Evolutionary conservation across 2,797 vertebrate species (phyloP), one percentile per base, ranked within the genome.

Genomic region (Garrulus glandarius): DNA sequence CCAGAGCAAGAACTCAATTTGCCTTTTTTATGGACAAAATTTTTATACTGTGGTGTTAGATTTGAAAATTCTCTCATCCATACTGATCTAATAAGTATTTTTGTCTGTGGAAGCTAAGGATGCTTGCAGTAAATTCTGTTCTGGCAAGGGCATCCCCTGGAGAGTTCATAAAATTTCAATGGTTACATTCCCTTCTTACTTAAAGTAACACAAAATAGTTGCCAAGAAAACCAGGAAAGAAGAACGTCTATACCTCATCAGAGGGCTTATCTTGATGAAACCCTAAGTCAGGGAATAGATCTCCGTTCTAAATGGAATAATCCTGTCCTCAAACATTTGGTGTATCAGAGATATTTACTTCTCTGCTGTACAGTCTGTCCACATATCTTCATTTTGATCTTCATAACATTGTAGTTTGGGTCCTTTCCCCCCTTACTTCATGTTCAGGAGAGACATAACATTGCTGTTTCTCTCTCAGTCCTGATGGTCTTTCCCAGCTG

Each of bases 21-120:
- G 24, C 27, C 20, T 55, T 75, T 93, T 94, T 81, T 63, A 84
- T 75, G 52, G 69, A 68, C 43, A 89, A 81, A 89, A 78, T 21
- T 18, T 78, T 85, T 89, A 59, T 63, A 83, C 10, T 19, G 24
- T 71, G 50, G 32, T 92, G 76, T 65, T 91, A 89, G 47, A 71
- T 69, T 93, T 93, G 61, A 94, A 92, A 91, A 87, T 46, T 27
- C 15, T 89, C 64, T 89, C 75, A 93, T 77, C 72, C 65, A 71
- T 89, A 76, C 46, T 77, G 68, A 89, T 84, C 49, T 87, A 92
- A 64, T 78, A 94, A 88, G 36, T 53, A 50, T 71, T 84, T 92
- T 34, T 89, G 30, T 10, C 60, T 68, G 49, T 78, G 53, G 37
- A 91, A 91, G n/a, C 30, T 57, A 60, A 77, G 71, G 39, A 85